These are phyloP conservation scores for Drosophila nigricruria DNA, from an alignment of 2,888 invertebrate species.

Conservation along the genomic window DNA sequence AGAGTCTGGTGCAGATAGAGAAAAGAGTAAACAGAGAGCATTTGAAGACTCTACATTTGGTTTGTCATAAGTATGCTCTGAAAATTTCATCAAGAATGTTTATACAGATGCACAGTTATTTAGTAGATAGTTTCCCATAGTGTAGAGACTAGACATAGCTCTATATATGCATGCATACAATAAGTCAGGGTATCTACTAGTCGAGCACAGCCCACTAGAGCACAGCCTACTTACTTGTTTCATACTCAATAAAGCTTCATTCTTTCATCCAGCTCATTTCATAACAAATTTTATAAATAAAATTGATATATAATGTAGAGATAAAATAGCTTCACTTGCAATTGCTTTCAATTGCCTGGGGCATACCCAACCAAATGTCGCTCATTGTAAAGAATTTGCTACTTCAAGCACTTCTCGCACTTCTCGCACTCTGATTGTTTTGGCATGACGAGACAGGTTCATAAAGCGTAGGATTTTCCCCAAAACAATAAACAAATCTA, in stretches of 20 bases:
- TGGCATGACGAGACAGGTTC: constrained; percentile 12
- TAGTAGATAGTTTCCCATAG: too few species aligned
- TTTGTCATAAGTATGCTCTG: too few species aligned
- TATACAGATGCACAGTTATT: too few species aligned
- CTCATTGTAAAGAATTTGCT: constrained; percentile 2
- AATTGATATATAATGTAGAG: not conserved
- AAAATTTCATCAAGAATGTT: too few species aligned
- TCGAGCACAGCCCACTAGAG: too few species aligned
- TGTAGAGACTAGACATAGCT: too few species aligned
- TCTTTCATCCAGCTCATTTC: not conserved
- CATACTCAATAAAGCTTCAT: not conserved
- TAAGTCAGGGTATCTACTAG: not conserved
- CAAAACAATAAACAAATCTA: not conserved
- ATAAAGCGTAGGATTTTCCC: not conserved
- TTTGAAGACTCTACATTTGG: too few species aligned
- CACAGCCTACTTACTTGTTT: too few species aligned
- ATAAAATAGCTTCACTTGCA: not conserved
- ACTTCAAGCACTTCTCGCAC: constrained; percentile 3
- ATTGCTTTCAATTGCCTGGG: constrained; percentile 3
- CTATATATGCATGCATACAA: not conserved
- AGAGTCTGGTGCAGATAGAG: too few species aligned
- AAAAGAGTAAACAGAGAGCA: too few species aligned
- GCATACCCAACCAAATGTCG: constrained; percentile 1
- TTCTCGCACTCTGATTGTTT: constrained; percentile 1
- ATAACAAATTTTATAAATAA: not conserved